Base-by-base conservation (phyloP, 92 coral and sea anemone species). In the Parazoanthus darwini region DNA sequence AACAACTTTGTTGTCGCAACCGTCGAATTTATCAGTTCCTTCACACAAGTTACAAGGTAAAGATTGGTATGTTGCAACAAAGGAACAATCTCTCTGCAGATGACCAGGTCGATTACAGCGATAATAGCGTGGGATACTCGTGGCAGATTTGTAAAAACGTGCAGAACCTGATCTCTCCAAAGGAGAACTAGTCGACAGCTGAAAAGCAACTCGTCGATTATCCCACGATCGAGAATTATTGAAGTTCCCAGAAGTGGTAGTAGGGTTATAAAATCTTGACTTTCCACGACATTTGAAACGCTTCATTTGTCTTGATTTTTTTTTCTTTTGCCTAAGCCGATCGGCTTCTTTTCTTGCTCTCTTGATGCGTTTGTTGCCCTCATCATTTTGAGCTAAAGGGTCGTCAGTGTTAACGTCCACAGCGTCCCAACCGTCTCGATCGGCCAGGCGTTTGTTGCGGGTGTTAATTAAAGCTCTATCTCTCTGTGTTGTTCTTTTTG, bases 51-150 rank as follows among this genome's bases (percentile, higher is more conserved):
- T 74, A 23, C 76, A 10, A 33, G 43, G 26, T 38, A 74, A 1
- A 7, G 77, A 29, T 72, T 72, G 77, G 43, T 72, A 72, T 36
- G 33, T 72, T 6, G 77, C 35, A 72, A 8, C 36, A n/a, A 72
- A 72, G 4, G 77, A 72, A 36, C 74, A 74, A 74, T 74, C 78
- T 38, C 78, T 29, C 26, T 74, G 78, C 78, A 74, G 20, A 36
- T 74, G 78, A 0, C 78, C 78, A 33, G 78, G 78, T 36, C 46
- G 44, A 74, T 74, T 74, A 9, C 78, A 74, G 46, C 78, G 44
- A 36, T 36, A 74, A 74, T 46, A 74, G 23, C 78, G 78, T 26
- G 78, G 78, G 43, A 74, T 26, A 74, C 70, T 63, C 70, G 6
- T 63, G 22, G 78, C 78, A 74, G 46, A 38, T 74, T 74, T 74